A percentile compares a stretch with the other conserved stretches of the same genome.
Conservation (phyloP, 2,888 invertebrate species). For the Rotaria socialis region DNA sequence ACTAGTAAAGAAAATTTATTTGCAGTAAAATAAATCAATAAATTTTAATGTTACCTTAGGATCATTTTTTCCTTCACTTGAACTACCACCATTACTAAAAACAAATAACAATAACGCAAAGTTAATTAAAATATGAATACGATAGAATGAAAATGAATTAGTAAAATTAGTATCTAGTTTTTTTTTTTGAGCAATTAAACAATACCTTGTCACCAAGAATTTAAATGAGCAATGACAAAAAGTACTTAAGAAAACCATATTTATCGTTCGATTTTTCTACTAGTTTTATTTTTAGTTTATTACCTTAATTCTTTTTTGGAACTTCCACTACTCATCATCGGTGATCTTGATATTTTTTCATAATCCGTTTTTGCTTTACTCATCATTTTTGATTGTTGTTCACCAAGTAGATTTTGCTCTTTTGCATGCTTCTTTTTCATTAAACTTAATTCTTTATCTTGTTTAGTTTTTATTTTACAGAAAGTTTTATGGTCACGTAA, state of each 20-base stretch:
- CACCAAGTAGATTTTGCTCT: conserved; percentile 82
- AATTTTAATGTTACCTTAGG: background rate
- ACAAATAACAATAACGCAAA: too few relatives aligned
- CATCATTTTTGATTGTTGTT: conserved; percentile 73
- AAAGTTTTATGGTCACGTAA: conserved; percentile 55
- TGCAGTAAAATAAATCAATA: background rate
- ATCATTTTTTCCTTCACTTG: background rate
- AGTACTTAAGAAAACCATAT: background rate
- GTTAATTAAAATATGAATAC: background rate
- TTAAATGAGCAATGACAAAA: background rate
- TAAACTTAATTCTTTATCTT: conserved; percentile 78
- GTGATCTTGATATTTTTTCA: conserved; percentile 31
- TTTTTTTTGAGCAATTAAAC: background rate
- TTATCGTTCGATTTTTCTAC: too few relatives aligned
- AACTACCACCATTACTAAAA: background rate
- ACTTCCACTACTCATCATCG: background rate
- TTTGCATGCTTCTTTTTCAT: conserved; percentile 86
- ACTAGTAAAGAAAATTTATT: conserved; percentile 4
- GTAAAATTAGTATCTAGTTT: background rate
- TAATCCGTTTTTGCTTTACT: conserved; percentile 56
- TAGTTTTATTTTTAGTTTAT: background rate
- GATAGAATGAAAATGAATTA: background rate
- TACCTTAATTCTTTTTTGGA: conserved; percentile 7
- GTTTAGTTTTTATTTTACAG: conserved; percentile 81
- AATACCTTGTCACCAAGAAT: background rate